phyloP scores from a whole-genome alignment of 2,797 vertebrate species.

The Eospalax fontanierii region DNA sequence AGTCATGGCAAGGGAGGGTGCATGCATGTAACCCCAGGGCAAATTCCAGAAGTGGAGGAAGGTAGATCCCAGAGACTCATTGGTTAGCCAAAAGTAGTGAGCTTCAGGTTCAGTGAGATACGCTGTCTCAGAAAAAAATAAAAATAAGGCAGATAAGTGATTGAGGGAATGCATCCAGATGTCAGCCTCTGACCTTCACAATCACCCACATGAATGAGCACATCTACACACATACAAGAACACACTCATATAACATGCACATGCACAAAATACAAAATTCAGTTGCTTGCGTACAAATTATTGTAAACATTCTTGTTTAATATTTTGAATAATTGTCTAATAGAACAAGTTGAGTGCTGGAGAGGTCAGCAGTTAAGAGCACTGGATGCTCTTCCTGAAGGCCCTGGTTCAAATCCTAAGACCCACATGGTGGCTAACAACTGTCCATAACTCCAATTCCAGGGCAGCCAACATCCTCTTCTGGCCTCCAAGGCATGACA shows the following conservation, averaged over 20 bases:
- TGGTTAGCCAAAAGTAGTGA: neutral
- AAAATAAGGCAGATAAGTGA: neutral
- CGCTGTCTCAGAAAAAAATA: neutral
- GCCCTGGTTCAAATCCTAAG: too few relatives aligned
- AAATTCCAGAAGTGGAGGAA: neutral
- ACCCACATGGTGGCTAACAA: too few relatives aligned
- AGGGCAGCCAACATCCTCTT: too few relatives aligned
- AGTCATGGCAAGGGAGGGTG: too few relatives aligned
- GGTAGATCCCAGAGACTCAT: neutral
- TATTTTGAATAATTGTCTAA: slow-evolving; percentile 36
- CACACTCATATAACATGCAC: neutral
- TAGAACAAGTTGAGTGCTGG: neutral
- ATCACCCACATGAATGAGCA: neutral
- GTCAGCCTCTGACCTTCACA: neutral
- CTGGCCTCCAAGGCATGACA: too few relatives aligned
- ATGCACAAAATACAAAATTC: neutral
- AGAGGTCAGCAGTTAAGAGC: too few relatives aligned
- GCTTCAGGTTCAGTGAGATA: neutral
- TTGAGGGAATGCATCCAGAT: neutral
- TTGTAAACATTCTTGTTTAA: neutral
- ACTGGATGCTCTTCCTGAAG: too few relatives aligned
- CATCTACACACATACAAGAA: neutral
- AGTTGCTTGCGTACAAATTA: neutral
- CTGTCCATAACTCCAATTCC: too few relatives aligned
- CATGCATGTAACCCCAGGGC: neutral